Base-by-base conservation (phyloP, 2,797 vertebrate species). In the Neopelma chrysocephalum region DNA sequence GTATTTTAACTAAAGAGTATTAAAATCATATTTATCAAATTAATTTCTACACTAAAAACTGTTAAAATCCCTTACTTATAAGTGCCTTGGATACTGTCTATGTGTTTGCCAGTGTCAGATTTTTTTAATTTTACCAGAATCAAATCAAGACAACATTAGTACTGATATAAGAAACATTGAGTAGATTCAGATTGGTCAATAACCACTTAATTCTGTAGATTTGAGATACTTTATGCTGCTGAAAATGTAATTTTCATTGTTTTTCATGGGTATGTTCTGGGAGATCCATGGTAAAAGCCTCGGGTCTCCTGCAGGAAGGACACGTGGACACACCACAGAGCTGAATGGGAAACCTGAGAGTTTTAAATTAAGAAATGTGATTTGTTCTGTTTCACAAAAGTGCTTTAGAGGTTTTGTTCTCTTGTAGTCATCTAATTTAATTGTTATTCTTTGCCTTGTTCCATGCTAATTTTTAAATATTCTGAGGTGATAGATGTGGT, bases 1-100 rank as follows among this genome's bases (percentile, higher is more conserved):
- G 42, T 75, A 54, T 89, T 84, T 82, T 85, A 93, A 71, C 62
- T 79, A 11, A 65, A 80, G 22, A 77, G 21, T 66, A 34, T 75
- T 82, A 79, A 31, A 90, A 57, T 73, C 9, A 56, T 47, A 13
- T 77, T 72, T 73, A 34, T 75, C 65, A 75, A 8, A 66, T 38
- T 48, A 19, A 90, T 73, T 42, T 83, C 60, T 84, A 84, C 51
- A 77, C 62, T 77, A 89, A 78, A 86, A 78, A 3, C 18, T 73
- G 21, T 19, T 79, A 47, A 54, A 68, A 73, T 20, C 36, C 38
- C 29, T 21, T 88, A 47, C 40, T 26, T 79, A 0, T 12, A 87
- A 93, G 73, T 94, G 70, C 73, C 83, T 92, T 70, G 36, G 18
- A 76, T 65, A 65, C 16, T 69, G 36, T 64, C 26, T 81, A 3